Conservation (phyloP, 2,113 vertebrate species). For the Capra hircus region DNA sequence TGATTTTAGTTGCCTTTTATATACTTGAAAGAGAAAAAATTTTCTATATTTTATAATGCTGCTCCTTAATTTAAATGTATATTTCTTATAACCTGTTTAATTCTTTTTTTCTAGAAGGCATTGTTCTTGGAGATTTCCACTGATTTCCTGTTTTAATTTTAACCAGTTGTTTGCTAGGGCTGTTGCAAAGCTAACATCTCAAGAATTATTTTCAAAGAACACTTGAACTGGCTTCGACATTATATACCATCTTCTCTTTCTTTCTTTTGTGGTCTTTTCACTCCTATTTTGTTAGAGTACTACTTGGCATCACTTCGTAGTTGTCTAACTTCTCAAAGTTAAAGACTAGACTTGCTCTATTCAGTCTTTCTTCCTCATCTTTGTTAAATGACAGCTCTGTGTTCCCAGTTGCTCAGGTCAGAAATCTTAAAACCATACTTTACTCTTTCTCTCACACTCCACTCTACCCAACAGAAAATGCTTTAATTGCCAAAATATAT, state of each 20-base stretch:
- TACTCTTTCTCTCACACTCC: neutral
- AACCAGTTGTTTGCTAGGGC: neutral
- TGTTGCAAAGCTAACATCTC: neutral
- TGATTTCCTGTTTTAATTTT: conserved; percentile 33
- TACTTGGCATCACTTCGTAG: neutral
- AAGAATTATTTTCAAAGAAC: conserved; percentile 22
- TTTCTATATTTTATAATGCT: neutral
- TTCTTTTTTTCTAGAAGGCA: neutral
- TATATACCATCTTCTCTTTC: neutral
- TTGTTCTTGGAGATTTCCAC: neutral
- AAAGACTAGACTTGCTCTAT: neutral
- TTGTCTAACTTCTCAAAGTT: neutral
- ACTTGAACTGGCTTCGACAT: neutral
- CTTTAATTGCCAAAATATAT: neutral
- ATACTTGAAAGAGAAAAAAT: neutral
- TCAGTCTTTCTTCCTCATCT: neutral
- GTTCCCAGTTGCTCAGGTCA: neutral
- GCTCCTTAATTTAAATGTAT: neutral
- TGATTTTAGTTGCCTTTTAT: neutral
- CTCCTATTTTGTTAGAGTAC: neutral
- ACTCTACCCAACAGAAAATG: neutral
- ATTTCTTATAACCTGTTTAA: neutral
- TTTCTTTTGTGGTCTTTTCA: neutral
- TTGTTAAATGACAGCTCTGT: neutral
- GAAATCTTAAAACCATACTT: neutral